These are phyloP conservation scores for Plagiodera versicolora DNA, from an alignment of 2,888 invertebrate species.

Conservation along the genomic window DNA sequence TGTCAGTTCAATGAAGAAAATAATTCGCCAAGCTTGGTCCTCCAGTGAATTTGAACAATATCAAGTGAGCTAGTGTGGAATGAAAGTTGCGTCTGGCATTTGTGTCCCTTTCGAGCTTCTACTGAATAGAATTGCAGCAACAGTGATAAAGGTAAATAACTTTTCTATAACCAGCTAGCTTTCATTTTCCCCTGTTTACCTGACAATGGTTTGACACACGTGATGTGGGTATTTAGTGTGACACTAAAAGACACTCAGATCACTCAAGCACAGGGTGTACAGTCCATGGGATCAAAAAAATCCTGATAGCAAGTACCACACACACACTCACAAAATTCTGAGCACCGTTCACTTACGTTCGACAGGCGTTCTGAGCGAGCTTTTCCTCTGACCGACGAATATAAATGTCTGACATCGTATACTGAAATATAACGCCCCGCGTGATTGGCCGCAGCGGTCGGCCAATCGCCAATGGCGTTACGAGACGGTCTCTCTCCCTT, in stretches of 20 bases:
- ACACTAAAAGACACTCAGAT: conserved; percentile 36
- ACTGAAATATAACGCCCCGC: conserved; percentile 59
- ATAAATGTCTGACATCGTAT: conserved; percentile 82
- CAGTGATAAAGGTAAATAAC: too few relatives aligned
- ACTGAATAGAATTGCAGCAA: too few relatives aligned
- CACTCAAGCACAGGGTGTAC: conserved; percentile 23
- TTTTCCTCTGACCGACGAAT: conserved; percentile 70
- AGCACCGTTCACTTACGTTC: conserved; percentile 77
- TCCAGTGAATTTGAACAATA: too few relatives aligned
- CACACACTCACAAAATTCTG: conserved; percentile 27
- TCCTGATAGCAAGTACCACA: conserved; percentile 24
- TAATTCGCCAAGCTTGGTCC: too few relatives aligned
- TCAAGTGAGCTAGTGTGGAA: too few relatives aligned
- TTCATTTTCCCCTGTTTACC: neutral
- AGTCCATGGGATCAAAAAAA: conserved; percentile 24
- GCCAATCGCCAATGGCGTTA: conserved; percentile 58
- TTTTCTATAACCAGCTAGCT: too few relatives aligned
- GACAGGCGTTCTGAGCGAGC: conserved; percentile 95
- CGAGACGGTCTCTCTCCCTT: conserved; percentile 62
- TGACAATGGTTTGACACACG: conserved; percentile 15
- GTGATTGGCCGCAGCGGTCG: conserved; percentile 53
- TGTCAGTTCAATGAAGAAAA: too few relatives aligned
- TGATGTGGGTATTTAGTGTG: conserved; percentile 43
- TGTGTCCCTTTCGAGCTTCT: too few relatives aligned
- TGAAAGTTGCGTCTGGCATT: too few relatives aligned